A percentile compares a stretch with the other conserved stretches of the same genome.
These are phyloP conservation scores for Drosophila ustulata DNA, from an alignment of 2,888 invertebrate genomes.

Conservation along the genomic window DNA sequence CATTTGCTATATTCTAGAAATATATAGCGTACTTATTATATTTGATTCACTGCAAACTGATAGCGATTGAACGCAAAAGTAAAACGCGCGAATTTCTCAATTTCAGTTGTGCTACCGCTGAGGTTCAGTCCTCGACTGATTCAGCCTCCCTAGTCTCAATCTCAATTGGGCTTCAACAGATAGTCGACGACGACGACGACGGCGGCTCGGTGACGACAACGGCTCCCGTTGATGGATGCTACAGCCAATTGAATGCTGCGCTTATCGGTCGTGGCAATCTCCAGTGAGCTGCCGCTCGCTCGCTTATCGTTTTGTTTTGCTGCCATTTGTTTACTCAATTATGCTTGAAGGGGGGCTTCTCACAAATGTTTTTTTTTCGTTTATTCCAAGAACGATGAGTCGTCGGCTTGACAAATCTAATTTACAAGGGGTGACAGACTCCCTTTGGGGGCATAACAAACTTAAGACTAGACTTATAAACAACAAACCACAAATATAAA, in stretches of 20 bases:
- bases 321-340: constrained; percentile 43
- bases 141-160: constrained; percentile 55
- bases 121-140: constrained; percentile 72
- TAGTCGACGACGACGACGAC: constrained; percentile 18
- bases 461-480: constrained; percentile 28
- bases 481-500: background rate
- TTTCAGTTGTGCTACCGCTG: constrained; percentile 42
- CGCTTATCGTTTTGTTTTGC: constrained; percentile 65
- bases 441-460: constrained; percentile 28
- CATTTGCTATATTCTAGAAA: constrained; percentile 46
- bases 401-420: constrained; percentile 24
- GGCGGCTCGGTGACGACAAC: constrained; percentile 7
- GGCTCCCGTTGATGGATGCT: constrained; percentile 36
- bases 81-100: constrained; percentile 33
- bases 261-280: constrained; percentile 64
- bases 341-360: constrained; percentile 40
- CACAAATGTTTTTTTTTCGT: constrained; percentile 38
- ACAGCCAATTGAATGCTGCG: constrained; percentile 51
- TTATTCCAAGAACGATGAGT: constrained; percentile 24
- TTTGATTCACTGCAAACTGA: constrained; percentile 41
- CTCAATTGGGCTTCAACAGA: constrained; percentile 57
- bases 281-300: constrained; percentile 43
- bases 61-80: constrained; percentile 36
- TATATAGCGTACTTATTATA: constrained; percentile 21
- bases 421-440: constrained; percentile 49